Evolutionary conservation across 2,888 invertebrate species (phyloP), one percentile per base, ranked within the genome.

Genomic region (Chymomyza amoena): DNA sequence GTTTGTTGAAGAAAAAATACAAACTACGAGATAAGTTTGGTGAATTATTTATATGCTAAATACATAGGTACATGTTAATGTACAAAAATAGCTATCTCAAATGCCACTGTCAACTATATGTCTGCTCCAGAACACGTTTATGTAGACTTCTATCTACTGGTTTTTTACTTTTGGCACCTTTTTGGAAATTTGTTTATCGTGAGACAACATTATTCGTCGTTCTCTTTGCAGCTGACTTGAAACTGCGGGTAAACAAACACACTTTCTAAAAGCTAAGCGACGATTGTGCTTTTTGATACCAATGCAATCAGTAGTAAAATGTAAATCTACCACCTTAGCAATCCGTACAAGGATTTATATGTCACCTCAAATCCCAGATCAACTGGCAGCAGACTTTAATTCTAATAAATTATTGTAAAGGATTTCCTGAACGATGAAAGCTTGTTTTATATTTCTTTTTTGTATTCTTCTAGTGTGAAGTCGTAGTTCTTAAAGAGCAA

Each of bases 131-230:
- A 45, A 45, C 39, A 45, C 39, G 39, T 45, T 45, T 45, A 45
- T 45, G 39, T 45, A 13, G 5, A 45, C 39, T 45, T 45, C 39
- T 13, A 13, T 45, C 39, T 13, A 13, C 39, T 13, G 13, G 6
- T 5, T 13, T 45, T 7, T 13, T 45, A 45, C 39, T 45, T 57
- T 57, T 57, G 57, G 20, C 57, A 57, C 57, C 57, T 25, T 54
- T 54, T 25, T 57, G 16, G 52, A 18, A 25, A 25, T 20, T 70
- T 79, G 66, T 63, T 79, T 76, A 79, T 76, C 68, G 63, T 20
- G 57, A 57, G 76, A 79, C 69, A 77, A 66, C 66, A 79, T 72
- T 57, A 20, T 9, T 15, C 15, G 25, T 6, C 5, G 13, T 28
- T 15, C 57, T 57, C 57, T 57, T 25, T 57, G 28, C 57, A 54